Conservation (phyloP, 2,797 vertebrate species). For the Pantherophis vulpinus region DNA sequence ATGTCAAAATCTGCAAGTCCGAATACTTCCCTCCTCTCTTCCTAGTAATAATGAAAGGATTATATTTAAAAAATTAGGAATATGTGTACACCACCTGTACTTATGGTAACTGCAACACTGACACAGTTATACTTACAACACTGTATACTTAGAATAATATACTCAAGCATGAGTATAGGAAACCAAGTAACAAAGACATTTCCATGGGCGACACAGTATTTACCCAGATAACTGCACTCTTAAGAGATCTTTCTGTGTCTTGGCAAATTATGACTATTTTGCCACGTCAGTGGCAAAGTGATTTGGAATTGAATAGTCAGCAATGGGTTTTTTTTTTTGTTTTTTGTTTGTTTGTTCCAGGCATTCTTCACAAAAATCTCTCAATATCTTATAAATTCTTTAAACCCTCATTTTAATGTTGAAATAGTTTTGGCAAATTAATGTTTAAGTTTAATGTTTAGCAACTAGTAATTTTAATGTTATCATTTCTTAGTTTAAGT, state of each 20-base stretch:
- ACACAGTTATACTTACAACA: background rate
- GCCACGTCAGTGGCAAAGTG: background rate
- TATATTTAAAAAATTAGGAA: background rate
- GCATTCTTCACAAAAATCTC: background rate
- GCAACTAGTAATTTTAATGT: background rate
- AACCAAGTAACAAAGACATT: background rate
- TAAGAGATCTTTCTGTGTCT: background rate
- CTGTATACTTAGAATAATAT: background rate
- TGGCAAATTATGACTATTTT: background rate
- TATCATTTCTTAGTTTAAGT: background rate
- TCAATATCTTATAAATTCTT: background rate
- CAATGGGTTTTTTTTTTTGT: background rate
- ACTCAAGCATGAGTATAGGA: background rate
- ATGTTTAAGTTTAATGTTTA: background rate
- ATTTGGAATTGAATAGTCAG: background rate
- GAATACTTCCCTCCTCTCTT: background rate
- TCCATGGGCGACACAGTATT: background rate
- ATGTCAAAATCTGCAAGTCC: background rate
- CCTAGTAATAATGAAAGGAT: background rate
- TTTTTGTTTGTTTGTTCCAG: background rate
- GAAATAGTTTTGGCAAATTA: background rate
- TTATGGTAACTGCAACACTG: background rate
- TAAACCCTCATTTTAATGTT: background rate
- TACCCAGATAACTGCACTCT: background rate
- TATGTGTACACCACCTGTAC: background rate